phyloP scores from a whole-genome alignment of 1,140 invertebrate species.

The Drosophila elegans region DNA sequence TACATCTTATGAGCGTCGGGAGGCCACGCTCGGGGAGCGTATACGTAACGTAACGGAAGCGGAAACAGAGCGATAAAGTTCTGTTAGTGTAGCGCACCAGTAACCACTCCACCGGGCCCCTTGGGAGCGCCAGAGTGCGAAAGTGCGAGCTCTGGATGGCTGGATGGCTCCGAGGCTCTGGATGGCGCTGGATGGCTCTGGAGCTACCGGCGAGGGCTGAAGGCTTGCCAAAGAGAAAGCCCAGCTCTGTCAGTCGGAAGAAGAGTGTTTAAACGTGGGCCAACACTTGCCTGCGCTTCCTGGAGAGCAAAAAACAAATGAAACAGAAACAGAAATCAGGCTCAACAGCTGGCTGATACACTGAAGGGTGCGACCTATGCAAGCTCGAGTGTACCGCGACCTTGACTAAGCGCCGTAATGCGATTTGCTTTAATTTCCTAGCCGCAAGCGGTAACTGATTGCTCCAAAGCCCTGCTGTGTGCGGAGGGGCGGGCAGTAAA shows the following conservation, averaged over 20 bases:
- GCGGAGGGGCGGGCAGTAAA: constrained; percentile 11
- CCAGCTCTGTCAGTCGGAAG: constrained; percentile 47
- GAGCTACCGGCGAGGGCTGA: too few species aligned
- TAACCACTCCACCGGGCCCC: constrained; percentile 52
- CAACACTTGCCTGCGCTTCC: constrained; percentile 72
- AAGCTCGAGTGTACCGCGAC: constrained; percentile 22
- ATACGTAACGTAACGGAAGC: constrained; percentile 70
- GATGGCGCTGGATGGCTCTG: constrained; percentile 24
- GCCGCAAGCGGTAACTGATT: constrained; percentile 70
- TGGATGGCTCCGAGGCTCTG: constrained; percentile 19
- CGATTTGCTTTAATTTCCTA: constrained; percentile 67
- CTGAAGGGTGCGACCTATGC: constrained; percentile 6
- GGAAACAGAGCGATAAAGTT: constrained; percentile 82
- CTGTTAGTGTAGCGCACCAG: constrained; percentile 61
- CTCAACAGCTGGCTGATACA: constrained; percentile 52
- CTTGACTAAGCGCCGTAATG: constrained; percentile 46
- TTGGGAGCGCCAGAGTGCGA: constrained; percentile 75
- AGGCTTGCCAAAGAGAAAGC: constrained; percentile 42
- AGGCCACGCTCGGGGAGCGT: constrained; percentile 60
- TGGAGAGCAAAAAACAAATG: constrained; percentile 13
- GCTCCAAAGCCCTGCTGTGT: constrained; percentile 13
- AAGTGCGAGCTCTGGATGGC: constrained; percentile 44
- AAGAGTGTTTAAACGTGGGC: constrained; percentile 73
- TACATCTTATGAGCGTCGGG: constrained; percentile 80
- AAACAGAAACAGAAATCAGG: constrained; percentile 18